A percentile compares a stretch with the other conserved stretches of the same genome.
phyloP scores from a whole-genome alignment of 2,888 invertebrate species.

The Troglohyphantes excavatus region DNA sequence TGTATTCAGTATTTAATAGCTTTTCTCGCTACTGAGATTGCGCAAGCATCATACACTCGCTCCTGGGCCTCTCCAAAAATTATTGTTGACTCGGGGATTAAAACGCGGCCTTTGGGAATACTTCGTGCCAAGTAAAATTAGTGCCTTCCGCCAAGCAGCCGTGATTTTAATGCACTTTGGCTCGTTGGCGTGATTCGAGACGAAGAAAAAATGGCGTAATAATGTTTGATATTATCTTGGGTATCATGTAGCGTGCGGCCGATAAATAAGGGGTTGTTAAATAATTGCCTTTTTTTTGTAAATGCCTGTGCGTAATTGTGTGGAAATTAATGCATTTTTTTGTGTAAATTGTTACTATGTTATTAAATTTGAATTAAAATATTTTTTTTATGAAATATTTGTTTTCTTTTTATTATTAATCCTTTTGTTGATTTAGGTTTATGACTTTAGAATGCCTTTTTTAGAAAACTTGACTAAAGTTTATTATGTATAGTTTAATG shows the following conservation, averaged over 20 bases:
- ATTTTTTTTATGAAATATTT: too few species aligned
- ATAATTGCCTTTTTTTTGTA: background rate
- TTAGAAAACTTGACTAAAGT: too few species aligned
- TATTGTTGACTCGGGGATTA: slow-evolving; percentile 61
- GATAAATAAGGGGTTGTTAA: background rate
- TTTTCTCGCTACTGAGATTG: slow-evolving; percentile 4
- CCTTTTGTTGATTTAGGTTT: too few species aligned
- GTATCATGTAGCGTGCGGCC: slow-evolving; percentile 1
- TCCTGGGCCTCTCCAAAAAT: slow-evolving; percentile 36
- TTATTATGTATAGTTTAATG: too few species aligned
- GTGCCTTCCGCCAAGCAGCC: slow-evolving; percentile 14
- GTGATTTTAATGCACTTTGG: slow-evolving; percentile 55
- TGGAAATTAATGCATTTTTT: too few species aligned
- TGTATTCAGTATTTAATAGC: slow-evolving; percentile 46
- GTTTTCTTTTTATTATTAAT: too few species aligned
- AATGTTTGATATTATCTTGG: background rate
- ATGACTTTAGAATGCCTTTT: too few species aligned
- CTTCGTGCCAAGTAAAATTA: slow-evolving; percentile 57
- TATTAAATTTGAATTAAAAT: too few species aligned
- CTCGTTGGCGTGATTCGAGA: background rate
- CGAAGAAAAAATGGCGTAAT: background rate
- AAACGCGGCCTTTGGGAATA: slow-evolving; percentile 53
- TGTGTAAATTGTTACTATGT: too few species aligned
- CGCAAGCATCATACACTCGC: slow-evolving; percentile 42
- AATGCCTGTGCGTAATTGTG: background rate